These are phyloP conservation scores for Sisor rabdophorus DNA, from an alignment of 2,113 vertebrate species.

Conservation along the genomic window DNA sequence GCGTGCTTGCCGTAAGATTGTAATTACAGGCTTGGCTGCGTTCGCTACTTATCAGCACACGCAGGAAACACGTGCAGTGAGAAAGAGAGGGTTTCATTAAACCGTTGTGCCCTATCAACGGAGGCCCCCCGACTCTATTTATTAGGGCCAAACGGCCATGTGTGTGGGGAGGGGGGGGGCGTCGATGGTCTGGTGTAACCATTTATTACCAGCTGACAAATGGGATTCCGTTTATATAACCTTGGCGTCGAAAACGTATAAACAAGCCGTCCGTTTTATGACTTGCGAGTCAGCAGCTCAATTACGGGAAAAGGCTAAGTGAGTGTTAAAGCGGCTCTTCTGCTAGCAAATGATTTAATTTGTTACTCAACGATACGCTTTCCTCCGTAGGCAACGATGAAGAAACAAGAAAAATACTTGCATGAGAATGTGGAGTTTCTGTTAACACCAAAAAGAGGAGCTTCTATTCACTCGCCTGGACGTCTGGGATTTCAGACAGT, in stretches of 20 bases:
- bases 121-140: constrained; percentile 82
- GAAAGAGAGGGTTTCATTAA: constrained; percentile 93
- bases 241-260: constrained; percentile 95
- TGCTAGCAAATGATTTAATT: constrained; percentile 99
- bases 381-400: constrained; percentile 61
- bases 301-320: constrained; percentile 99
- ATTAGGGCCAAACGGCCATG: constrained; percentile 96
- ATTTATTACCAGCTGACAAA: constrained; percentile 99
- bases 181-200: constrained; percentile 59
- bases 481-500: too few relatives aligned
- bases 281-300: constrained; percentile 96
- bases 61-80: constrained; percentile 89
- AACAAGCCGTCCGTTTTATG: constrained; percentile 99
- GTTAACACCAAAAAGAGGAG: neutral
- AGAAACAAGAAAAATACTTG: constrained; percentile 20
- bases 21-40: constrained; percentile 97
- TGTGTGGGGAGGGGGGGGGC: neutral
- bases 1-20: constrained; percentile 91
- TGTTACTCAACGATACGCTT: constrained; percentile 86
- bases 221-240: constrained; percentile 99
- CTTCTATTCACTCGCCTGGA: too few relatives aligned
- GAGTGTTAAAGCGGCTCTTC: constrained; percentile 99
- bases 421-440: neutral
- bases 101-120: constrained; percentile 96
- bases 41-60: constrained; percentile 95